Evolutionary conservation across 1,140 invertebrate genomes (phyloP), one percentile per base, ranked within the genome.

Genomic region (Philotrypesis tridentata): DNA sequence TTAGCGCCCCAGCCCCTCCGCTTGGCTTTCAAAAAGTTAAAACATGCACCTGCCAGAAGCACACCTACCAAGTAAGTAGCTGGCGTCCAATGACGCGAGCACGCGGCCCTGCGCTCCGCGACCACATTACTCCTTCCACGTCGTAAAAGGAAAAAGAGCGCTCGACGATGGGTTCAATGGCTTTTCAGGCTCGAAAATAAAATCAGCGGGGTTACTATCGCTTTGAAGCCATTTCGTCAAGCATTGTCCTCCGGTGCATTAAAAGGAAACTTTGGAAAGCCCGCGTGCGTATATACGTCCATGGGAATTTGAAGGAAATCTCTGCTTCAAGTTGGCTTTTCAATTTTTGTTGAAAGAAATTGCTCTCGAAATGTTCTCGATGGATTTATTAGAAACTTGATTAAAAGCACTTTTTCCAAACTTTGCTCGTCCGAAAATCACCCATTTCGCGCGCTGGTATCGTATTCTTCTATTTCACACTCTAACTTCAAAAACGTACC

Each of bases 21-120:
- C 17, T n/a, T 70, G 17, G 67, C 67, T 70, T 70, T 70, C 27
- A 70, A 70, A 55, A 70, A 70, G 67, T 70, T 55, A 55, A 70
- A 70, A 21, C 31, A 70, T 33, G 67, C 27, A 70, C 27, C 67
- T 31, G 31, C 29, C 67, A 29, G 67, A 70, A 5, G 48, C 21
- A 55, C 14, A 55, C 48, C 7, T 17, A 7, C 14, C 14, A 70
- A 29, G 27, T 17, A 21, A 37, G 27, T 31, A 31, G 17, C 67
- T 31, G 17, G 67, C 4, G 31, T 70, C 67, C 67, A 33, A 70
- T 33, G 67, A 70, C 29, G 67, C 27, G 23, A 43, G 17, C 40
- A 43, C 17, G 33, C 40, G 6, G 48, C 48, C 48, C 17, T 55
- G 21, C 48, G 17, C 21, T 55, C 48, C 0, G 40, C 12, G n/a